Evolutionary conservation across 2,113 vertebrate genomes (phyloP).

Genomic region (Campylorhamphus procurvoides): DNA sequence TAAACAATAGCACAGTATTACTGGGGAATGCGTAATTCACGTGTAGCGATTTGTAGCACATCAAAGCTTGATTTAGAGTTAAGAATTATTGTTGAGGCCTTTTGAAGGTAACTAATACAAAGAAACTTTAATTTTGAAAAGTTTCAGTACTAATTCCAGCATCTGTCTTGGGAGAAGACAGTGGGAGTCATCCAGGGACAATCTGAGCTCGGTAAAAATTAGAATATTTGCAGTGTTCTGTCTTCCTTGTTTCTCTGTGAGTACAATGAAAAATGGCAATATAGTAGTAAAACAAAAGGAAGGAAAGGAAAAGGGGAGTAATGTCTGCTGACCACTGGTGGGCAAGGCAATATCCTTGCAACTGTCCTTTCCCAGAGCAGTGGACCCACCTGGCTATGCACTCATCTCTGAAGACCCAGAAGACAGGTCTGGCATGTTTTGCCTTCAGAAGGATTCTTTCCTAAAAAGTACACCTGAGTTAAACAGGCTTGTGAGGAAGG

Average conservation of each 20-base stretch:
- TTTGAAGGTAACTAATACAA: neutral
- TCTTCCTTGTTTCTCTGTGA: neutral
- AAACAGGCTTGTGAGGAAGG: neutral
- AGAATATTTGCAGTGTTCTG: neutral
- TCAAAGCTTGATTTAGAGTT: neutral
- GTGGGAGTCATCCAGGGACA: neutral
- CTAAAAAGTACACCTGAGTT: neutral
- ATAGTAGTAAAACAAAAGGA: neutral
- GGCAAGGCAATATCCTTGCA: neutral
- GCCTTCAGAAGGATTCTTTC: neutral
- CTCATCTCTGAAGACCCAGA: neutral
- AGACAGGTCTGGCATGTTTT: neutral
- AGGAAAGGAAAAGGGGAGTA: neutral
- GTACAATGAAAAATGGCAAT: neutral
- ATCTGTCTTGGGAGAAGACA: neutral
- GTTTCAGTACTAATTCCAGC: neutral
- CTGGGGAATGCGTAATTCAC: neutral
- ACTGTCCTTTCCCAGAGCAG: neutral
- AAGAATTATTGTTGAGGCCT: neutral
- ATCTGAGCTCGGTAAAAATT: neutral
- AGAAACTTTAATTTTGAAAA: neutral
- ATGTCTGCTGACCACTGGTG: neutral
- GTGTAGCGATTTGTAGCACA: neutral
- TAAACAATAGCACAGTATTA: constrained; percentile 27
- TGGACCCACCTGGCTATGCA: fast-evolving